Percentiles rank a stretch among this genome's conserved stretches.
Evolutionary conservation across 2,888 invertebrate genomes (phyloP).

Genomic region (Masnerella sp.): DNA sequence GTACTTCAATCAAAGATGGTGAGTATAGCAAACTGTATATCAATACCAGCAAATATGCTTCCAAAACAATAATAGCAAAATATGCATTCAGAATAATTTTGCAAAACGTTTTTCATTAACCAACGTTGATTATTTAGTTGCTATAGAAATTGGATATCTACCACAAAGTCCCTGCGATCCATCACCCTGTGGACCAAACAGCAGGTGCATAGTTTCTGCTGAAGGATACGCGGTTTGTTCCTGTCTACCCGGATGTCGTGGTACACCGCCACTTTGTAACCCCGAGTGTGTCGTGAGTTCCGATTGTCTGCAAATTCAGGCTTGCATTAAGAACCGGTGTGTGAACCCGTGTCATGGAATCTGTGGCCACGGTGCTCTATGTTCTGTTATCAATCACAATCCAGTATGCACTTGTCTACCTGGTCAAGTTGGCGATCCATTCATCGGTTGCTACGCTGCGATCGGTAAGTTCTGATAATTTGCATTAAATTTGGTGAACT

Average conservation of each 20-base stretch:
- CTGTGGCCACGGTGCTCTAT: constrained; percentile 87
- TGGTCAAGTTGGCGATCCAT: constrained; percentile 89
- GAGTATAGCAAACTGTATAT: too few relatives aligned
- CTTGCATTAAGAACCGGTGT: constrained; percentile 89
- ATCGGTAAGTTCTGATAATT: constrained; percentile 32
- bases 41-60: too few relatives aligned
- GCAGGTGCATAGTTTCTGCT: constrained; percentile 85
- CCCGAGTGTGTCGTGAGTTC: constrained; percentile 91
- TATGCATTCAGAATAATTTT: too few relatives aligned
- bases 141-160: constrained; percentile 41
- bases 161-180: constrained; percentile 74
- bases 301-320: constrained; percentile 87
- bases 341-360: constrained; percentile 90
- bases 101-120: too few relatives aligned
- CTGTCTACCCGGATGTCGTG: constrained; percentile 84
- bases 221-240: constrained; percentile 77
- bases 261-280: constrained; percentile 89
- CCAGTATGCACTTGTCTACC: constrained; percentile 89
- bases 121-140: too few relatives aligned
- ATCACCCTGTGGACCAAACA: constrained; percentile 88
- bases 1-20: constrained; percentile 76
- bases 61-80: too few relatives aligned
- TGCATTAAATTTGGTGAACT: neutral
- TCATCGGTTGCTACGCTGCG: constrained; percentile 81
- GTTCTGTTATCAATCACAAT: constrained; percentile 90